phyloP scores from a whole-genome alignment of 2,113 vertebrate species.

The Notothenia rossii region DNA sequence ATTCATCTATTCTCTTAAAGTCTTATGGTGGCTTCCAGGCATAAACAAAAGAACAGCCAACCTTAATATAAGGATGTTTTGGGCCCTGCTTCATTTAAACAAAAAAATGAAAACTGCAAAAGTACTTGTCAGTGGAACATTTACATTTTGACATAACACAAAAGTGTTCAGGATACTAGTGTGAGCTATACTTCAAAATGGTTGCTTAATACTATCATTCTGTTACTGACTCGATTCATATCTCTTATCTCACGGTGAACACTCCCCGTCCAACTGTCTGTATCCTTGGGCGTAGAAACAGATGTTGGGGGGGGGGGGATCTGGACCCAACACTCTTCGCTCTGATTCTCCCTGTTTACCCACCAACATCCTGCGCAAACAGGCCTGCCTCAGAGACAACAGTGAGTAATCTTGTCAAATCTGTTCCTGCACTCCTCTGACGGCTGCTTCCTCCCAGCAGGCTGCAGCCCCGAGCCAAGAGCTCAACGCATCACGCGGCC shows the following conservation, averaged over 20 bases:
- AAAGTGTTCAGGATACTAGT: neutral
- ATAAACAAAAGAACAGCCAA: neutral
- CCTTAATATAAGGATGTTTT: neutral
- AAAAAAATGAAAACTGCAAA: too few species aligned
- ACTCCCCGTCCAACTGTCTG: neutral
- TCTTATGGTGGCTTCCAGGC: neutral
- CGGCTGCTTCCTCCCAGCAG: constrained; percentile 66
- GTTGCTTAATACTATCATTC: neutral
- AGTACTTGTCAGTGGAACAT: too few species aligned
- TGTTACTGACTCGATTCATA: neutral
- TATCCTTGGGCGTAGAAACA: constrained; percentile 51
- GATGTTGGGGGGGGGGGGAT: constrained; percentile 29
- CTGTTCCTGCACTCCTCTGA: constrained; percentile 66
- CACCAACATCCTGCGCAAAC: constrained; percentile 74
- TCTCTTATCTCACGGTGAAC: neutral
- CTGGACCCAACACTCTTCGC: constrained; percentile 34
- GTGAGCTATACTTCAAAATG: neutral
- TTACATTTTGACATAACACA: neutral
- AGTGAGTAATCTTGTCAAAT: constrained; percentile 74
- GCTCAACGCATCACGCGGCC: constrained; percentile 38
- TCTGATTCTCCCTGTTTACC: constrained; percentile 68
- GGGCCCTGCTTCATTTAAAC: neutral
- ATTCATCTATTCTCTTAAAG: neutral
- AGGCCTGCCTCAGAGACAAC: constrained; percentile 66
- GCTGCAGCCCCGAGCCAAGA: constrained; percentile 42